Conservation (phyloP, 2,797 vertebrate genomes). For the Harpagifer antarcticus region DNA sequence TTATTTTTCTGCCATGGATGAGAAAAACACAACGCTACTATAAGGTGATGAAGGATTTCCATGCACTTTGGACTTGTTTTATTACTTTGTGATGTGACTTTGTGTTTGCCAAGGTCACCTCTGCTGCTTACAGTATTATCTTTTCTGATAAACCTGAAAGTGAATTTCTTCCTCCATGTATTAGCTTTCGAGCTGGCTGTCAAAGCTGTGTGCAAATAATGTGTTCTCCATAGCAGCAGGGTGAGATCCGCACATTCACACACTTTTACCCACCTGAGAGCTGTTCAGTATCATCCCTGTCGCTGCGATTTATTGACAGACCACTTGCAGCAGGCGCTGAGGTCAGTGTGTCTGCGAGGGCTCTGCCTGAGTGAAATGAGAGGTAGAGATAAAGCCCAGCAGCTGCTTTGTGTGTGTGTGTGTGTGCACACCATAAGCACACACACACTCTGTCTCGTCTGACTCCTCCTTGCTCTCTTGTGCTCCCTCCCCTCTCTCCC, state of each 20-base stretch:
- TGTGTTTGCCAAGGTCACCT: constrained; percentile 1
- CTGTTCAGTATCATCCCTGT: constrained; percentile 43
- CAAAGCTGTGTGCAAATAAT: not conserved
- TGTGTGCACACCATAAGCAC: not conserved
- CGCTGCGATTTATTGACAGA: constrained; percentile 54
- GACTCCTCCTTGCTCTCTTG: constrained; percentile 67
- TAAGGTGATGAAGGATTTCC: constrained; percentile 26
- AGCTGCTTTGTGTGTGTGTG: constrained; percentile 31
- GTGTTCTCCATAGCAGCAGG: constrained; percentile 11
- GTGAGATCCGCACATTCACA: constrained; percentile 25
- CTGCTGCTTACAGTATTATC: not conserved
- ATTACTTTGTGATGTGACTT: not conserved
- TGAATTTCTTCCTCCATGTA: not conserved
- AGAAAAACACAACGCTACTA: not conserved
- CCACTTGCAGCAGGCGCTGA: constrained; percentile 46
- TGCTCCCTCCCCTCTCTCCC: constrained; percentile 47
- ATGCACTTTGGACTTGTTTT: constrained; percentile 7
- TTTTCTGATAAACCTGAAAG: not conserved
- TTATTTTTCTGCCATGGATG: constrained; percentile 38
- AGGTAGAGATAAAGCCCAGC: constrained; percentile 59
- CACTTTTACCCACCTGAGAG: constrained; percentile 45
- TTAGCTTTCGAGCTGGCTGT: not conserved
- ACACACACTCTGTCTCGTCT: constrained; percentile 23
- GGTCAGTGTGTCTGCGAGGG: constrained; percentile 47
- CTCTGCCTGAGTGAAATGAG: constrained; percentile 43